Evolutionary conservation across 37 sponge, comb jelly and placozoan genomes (phyloP), one percentile per base, ranked within the genome.

Genomic region (Dysidea cf. avara): DNA sequence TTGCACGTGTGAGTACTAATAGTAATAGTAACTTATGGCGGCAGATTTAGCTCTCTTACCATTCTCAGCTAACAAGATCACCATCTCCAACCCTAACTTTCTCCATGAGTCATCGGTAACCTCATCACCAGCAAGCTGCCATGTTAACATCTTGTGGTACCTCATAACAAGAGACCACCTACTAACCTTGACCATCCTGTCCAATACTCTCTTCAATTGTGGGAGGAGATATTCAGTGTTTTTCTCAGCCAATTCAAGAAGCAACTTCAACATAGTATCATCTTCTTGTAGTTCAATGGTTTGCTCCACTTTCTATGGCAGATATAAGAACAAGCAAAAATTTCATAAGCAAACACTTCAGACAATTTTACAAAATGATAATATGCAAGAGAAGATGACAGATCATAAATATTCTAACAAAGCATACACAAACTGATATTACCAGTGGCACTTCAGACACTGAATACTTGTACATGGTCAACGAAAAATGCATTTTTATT

Each of bases 241-340:
- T 31, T 87, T 82, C 30, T 95, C 92, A 17, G 83, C 89, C 31
- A 97, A 77, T 7, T 97, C 99, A 56, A 97, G 85, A 61, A 97
- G 77, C 9, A 84, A 67, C 84, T 97, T 93, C 30, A 96, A 61
- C 50, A 87, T 34, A 16, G 77, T 60, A 24, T 89, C 90, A 69
- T 92, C 84, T 17, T 82, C 74, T 48, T 81, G 80, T 1, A 58
- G 68, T 33, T 78, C 82, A 24, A 84, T 76, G 30, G 79, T 81
- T 11, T 59, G 59, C 65, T 84, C 82, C 13, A 95, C 63, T 43
- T 81, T 74, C 93, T 95, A 54, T 3, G n/a, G n/a, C n/a, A n/a
- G n/a, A n/a, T n/a, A n/a, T n/a, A n/a, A n/a, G n/a, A n/a, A n/a
- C n/a, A n/a, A n/a, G n/a, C n/a, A n/a, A n/a, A n/a, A n/a, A n/a